phyloP scores from a whole-genome alignment of 2,888 invertebrate species.

The Diaprepes abbreviatus region DNA sequence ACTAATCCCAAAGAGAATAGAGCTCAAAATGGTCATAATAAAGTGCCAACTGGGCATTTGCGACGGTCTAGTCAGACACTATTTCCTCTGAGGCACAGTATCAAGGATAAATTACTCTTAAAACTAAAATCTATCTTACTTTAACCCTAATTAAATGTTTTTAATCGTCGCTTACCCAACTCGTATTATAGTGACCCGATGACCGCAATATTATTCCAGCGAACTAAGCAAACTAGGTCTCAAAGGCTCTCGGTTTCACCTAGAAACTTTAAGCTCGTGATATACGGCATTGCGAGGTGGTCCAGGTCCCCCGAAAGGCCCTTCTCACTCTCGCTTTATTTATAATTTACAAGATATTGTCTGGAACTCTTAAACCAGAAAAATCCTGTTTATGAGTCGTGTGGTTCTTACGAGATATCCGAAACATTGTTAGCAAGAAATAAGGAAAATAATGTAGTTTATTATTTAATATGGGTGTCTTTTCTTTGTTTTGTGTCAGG shows the following conservation, averaged over 20 bases:
- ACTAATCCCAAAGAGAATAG: too few species aligned
- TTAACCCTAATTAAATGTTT: not conserved
- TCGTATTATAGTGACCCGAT: not conserved
- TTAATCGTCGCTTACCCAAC: not conserved
- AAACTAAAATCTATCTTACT: not conserved
- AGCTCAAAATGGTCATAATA: too few species aligned
- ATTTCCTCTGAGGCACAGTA: too few species aligned
- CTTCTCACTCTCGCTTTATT: not conserved
- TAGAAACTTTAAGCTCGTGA: constrained; percentile 24
- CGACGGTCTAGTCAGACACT: too few species aligned
- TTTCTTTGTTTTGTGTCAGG: too few species aligned
- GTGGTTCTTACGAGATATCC: too few species aligned
- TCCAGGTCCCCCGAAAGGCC: not conserved
- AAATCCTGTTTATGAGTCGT: too few species aligned
- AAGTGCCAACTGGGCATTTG: too few species aligned
- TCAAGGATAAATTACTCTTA: not conserved
- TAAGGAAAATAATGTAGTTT: too few species aligned
- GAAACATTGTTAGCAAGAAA: too few species aligned
- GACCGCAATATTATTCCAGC: constrained; percentile 3
- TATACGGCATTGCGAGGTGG: constrained; percentile 23
- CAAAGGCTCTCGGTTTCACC: constrained; percentile 15
- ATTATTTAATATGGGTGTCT: too few species aligned
- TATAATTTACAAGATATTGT: constrained; percentile 13
- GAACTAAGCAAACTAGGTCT: constrained; percentile 24
- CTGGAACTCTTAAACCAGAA: not conserved